These are phyloP conservation scores for Clarias macrocephalus DNA, from an alignment of 2,113 vertebrate species.

Conservation along the genomic window DNA sequence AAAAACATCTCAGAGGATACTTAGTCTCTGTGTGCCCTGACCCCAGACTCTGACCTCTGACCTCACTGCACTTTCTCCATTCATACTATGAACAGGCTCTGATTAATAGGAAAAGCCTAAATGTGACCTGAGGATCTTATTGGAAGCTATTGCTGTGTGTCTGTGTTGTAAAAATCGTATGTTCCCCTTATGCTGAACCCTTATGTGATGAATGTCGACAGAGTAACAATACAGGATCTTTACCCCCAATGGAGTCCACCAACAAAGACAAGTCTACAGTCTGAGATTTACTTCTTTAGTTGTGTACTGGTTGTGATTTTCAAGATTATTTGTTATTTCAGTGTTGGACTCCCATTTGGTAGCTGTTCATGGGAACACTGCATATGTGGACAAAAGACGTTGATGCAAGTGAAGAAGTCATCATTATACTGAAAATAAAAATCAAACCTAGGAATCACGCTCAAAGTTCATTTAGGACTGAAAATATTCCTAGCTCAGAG, in stretches of 20 bases:
- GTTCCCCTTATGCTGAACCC: background rate
- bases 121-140: background rate
- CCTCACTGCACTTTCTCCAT: background rate
- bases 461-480: too few species aligned
- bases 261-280: background rate
- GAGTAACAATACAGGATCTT: background rate
- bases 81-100: background rate
- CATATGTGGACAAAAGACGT: too few species aligned
- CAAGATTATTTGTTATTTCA: background rate
- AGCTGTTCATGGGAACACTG: too few species aligned
- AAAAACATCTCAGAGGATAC: conserved; percentile 4
- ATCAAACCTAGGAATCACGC: too few species aligned
- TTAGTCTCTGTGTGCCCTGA: conserved; percentile 19
- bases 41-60: conserved; percentile 21
- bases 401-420: too few species aligned
- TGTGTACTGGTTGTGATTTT: background rate
- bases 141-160: background rate
- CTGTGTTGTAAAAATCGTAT: background rate
- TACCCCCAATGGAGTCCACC: background rate
- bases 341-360: too few species aligned
- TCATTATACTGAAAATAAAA: too few species aligned
- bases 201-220: background rate
- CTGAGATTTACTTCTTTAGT: background rate
- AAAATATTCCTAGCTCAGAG: too few species aligned
- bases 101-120: background rate